Percentiles rank a stretch among this genome's conserved stretches.
Evolutionary conservation across 2,888 invertebrate genomes (phyloP).

Genomic region (Celastrina argiolus): DNA sequence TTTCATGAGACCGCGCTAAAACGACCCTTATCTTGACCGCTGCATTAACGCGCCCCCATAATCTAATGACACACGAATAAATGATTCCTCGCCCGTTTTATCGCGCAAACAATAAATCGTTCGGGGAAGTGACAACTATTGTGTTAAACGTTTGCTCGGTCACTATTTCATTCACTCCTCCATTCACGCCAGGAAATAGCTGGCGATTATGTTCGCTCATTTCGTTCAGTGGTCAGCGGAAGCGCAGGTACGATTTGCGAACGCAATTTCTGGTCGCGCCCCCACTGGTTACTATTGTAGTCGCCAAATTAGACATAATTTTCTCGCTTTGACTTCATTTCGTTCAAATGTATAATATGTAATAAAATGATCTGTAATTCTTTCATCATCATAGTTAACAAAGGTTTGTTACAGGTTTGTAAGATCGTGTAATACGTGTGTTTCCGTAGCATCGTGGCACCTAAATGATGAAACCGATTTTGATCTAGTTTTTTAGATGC

Average conservation of each 20-base stretch:
- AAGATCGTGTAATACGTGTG: too few species aligned
- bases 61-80: slow-evolving; percentile 15
- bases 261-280: slow-evolving; percentile 16
- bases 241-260: slow-evolving; percentile 15
- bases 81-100: slow-evolving; percentile 21
- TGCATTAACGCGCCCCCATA: slow-evolving; percentile 5
- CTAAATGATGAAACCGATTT: too few species aligned
- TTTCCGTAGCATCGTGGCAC: too few species aligned
- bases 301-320: neutral
- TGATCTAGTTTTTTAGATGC: too few species aligned
- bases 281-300: neutral
- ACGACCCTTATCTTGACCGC: neutral
- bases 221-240: slow-evolving; percentile 14
- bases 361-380: too few species aligned
- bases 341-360: too few species aligned
- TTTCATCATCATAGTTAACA: too few species aligned
- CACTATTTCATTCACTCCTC: slow-evolving; percentile 36
- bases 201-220: slow-evolving; percentile 15
- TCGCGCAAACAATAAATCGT: slow-evolving; percentile 32
- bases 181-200: slow-evolving; percentile 26
- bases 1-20: too few species aligned
- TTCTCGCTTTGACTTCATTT: neutral
- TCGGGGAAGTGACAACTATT: slow-evolving; percentile 36
- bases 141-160: slow-evolving; percentile 39
- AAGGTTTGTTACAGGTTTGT: too few species aligned